phyloP scores from a whole-genome alignment of 2,888 invertebrate genomes.

The Xanthorhoe spadicearia region DNA sequence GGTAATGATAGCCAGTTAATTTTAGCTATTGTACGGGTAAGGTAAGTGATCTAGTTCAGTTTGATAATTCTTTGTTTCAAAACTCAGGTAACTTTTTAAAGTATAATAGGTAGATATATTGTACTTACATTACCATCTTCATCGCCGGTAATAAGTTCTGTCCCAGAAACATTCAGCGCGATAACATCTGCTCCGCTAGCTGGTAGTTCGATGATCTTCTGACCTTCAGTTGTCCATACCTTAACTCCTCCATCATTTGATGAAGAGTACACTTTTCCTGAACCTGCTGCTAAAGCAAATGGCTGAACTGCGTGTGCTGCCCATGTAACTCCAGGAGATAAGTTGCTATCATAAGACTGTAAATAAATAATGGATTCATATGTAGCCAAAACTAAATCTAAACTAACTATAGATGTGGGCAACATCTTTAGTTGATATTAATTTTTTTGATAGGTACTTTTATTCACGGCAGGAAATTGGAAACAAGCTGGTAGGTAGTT shows the following conservation, averaged over 20 bases:
- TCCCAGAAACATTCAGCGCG: slow-evolving; percentile 61
- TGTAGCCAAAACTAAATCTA: too few species aligned
- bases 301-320: slow-evolving; percentile 86
- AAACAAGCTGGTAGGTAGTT: too few species aligned
- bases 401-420: too few species aligned
- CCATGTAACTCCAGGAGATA: slow-evolving; percentile 65
- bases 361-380: slow-evolving; percentile 4
- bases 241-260: slow-evolving; percentile 87
- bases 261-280: slow-evolving; percentile 83
- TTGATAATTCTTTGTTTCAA: too few species aligned
- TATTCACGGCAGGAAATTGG: too few species aligned
- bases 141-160: slow-evolving; percentile 85
- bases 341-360: slow-evolving; percentile 66
- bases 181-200: slow-evolving; percentile 73
- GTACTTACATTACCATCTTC: slow-evolving; percentile 85
- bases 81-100: too few species aligned
- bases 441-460: too few species aligned
- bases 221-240: slow-evolving; percentile 79
- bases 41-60: too few species aligned
- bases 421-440: too few species aligned
- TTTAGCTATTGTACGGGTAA: too few species aligned
- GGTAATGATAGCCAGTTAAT: too few species aligned
- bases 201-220: slow-evolving; percentile 65
- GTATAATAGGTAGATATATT: not conserved
- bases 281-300: slow-evolving; percentile 83